Evolutionary conservation across 2,888 invertebrate genomes (phyloP), one percentile per base, ranked within the genome.

Genomic region (Bedellia somnulentella): DNA sequence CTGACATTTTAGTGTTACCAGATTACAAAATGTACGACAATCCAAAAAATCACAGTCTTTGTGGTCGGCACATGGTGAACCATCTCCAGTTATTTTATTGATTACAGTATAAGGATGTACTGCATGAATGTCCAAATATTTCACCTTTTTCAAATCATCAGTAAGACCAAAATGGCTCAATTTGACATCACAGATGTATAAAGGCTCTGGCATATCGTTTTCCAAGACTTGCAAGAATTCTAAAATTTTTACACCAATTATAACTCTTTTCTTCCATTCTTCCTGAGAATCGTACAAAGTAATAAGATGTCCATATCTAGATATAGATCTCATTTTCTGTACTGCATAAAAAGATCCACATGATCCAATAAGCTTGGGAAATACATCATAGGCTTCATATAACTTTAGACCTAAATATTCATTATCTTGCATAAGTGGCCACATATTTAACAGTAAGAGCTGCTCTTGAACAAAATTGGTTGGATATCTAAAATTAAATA

Each of bases 131-230:
- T 86, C 83, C 16, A 86, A 55, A 38, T 82, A 80, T 53, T 82
- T 80, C n/a, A 82, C 52, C 40, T 66, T 75, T 36, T 66, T 71
- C 8, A 56, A 57, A 23, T 71, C 71, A 22, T 58, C 53, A 2
- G 78, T 66, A 1, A 82, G 46, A 1, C 85, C 86, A 54, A 87
- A 86, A 47, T 86, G 82, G 35, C 79, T 78, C 35, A 81, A 59
- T 54, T 85, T 85, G 1, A 86, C 67, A 58, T 86, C 85, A 54
- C 87, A 87, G 14, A 87, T 56, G 44, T 82, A 75, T 35, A 86
- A 66, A 1, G 82, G 80, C 41, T 84, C 81, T 2, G 77, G 70
- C 35, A 82, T 76, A 22, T 61, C 70, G 15, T 58, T 64, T 24
- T 85, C 83, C 27, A 86, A 51, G 35, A 79, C 71, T 29, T 80